phyloP scores from a whole-genome alignment of 2,797 vertebrate genomes.

The Ispidina lecontei region DNA sequence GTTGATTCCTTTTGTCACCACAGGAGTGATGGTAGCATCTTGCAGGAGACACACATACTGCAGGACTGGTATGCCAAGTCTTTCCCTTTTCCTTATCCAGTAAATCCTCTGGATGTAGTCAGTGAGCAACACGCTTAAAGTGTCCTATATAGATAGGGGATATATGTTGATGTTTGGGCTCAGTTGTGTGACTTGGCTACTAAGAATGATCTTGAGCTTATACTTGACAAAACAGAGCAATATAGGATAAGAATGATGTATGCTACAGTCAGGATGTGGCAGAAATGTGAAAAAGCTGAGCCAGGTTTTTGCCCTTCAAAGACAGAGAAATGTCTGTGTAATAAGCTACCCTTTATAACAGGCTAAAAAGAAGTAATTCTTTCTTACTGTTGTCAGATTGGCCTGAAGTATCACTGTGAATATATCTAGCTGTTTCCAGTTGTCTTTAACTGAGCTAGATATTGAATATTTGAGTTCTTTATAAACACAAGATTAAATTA shows the following conservation, averaged over 20 bases:
- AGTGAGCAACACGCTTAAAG: not conserved
- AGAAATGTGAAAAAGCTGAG: constrained; percentile 9
- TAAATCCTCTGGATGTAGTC: not conserved
- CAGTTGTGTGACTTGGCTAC: not conserved
- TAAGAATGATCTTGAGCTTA: not conserved
- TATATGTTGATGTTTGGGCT: not conserved
- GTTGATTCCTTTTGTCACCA: not conserved
- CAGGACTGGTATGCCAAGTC: not conserved
- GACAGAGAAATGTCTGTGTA: constrained; percentile 3
- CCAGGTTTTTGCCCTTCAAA: constrained; percentile 57
- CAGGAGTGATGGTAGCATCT: not conserved
- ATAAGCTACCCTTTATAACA: constrained; percentile 10
- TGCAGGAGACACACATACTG: not conserved
- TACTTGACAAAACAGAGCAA: not conserved
- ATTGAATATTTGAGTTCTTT: constrained; percentile 12
- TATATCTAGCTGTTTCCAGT: constrained; percentile 1
- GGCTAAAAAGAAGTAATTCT: constrained; percentile 29
- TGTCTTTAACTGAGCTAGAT: not conserved
- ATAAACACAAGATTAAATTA: constrained; percentile 9
- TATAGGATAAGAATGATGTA: not conserved
- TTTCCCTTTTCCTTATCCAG: not conserved
- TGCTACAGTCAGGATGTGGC: not conserved
- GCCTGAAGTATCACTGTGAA: not conserved
- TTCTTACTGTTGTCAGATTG: constrained; percentile 26
- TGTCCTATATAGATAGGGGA: not conserved